phyloP scores from a whole-genome alignment of 1,140 invertebrate species.

The Ephestia elutella region DNA sequence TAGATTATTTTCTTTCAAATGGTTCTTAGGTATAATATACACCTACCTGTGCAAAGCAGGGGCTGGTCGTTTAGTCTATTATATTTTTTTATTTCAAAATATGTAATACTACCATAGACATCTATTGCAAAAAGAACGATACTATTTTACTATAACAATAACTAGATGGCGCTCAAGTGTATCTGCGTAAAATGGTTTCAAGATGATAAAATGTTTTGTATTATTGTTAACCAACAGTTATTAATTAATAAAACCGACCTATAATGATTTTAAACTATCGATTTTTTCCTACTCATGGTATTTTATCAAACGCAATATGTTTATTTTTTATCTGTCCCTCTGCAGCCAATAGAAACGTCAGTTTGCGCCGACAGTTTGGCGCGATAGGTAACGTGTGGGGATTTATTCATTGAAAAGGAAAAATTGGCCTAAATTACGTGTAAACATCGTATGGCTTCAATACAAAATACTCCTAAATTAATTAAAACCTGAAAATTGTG shows the following conservation, averaged over 20 bases:
- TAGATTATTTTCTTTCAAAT: no score
- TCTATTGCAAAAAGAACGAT: background rate
- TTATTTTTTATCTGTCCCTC: background rate
- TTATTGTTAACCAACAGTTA: background rate
- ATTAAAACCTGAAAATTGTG: conserved; percentile 19
- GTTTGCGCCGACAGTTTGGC: conserved; percentile 42
- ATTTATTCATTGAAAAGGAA: background rate
- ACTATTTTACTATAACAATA: background rate
- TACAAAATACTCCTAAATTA: background rate
- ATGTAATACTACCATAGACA: background rate
- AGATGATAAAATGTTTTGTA: background rate
- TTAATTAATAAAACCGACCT: no score
- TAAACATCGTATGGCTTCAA: conserved; percentile 41
- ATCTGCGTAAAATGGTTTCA: background rate
- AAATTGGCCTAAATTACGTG: conserved; percentile 27
- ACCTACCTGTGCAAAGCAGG: no score
- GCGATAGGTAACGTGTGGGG: conserved; percentile 24
- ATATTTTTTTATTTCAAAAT: no score
- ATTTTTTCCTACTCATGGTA: no score
- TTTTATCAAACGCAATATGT: background rate
- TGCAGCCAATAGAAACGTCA: conserved; percentile 26
- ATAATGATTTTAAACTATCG: no score
- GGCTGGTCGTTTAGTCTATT: no score
- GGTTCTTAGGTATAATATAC: no score
- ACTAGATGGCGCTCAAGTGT: background rate